Evolutionary conservation across 2,113 vertebrate genomes (phyloP), one percentile per base, ranked within the genome.

Genomic region (Centropus bengalensis): DNA sequence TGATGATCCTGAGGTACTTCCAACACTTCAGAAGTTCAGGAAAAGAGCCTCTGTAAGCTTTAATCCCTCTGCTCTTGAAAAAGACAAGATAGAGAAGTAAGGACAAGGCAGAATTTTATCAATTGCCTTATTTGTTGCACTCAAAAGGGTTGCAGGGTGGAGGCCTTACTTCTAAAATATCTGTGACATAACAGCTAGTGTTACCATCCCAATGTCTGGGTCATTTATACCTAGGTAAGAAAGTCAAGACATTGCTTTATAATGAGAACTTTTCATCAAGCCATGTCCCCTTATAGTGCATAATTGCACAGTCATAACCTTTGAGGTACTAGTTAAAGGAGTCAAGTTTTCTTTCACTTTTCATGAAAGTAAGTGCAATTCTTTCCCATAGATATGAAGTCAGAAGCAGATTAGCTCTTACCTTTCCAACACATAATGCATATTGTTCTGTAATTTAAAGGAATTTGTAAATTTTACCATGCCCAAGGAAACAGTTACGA

Each of bases 261-360:
- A 15, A 54, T 1, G 20, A 60, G 55, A 87, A 32, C 5, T 5
- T 70, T 77, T 68, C 12, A 13, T 44, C 32, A 3, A 3, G 26
- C 12, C 1, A 0, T 68, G 27, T 49, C 40, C 42, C 17, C 56
- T 52, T 19, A 0, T 12, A 7, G 12, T 24, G 8, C 12, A 1
- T 38, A 9, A 86, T 68, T 91, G 14, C 40, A 5, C 1, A 26
- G 9, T 62, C 0, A 0, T 22, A 3, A 14, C 30, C 9, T 40
- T 52, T 38, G n/a, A 55, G 38, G 38, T 32, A 68, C 30, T 23
- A 51, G 3, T 38, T 81, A 33, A 40, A 38, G n/a, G 14, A 5
- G 9, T 79, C 5, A 1, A 3, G n/a, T 11, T 60, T 82, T 83
- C 9, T 56, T 80, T 8, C 32, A 28, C 9, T 56, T 80, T 8